These are phyloP conservation scores for Heterohyrax brucei DNA, from an alignment of 2,797 vertebrate species.

Conservation along the genomic window DNA sequence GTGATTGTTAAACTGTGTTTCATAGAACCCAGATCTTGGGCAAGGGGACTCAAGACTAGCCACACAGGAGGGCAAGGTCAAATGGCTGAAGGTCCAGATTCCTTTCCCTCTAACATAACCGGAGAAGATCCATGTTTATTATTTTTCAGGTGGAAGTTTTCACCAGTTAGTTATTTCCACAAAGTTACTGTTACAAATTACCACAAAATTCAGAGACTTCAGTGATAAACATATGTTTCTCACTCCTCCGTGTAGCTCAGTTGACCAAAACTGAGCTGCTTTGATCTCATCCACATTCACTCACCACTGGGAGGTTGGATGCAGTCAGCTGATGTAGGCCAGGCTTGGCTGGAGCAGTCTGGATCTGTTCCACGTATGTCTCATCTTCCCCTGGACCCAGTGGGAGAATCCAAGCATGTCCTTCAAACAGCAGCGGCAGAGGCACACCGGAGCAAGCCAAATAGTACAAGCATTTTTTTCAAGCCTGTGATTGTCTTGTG, in stretches of 20 bases:
- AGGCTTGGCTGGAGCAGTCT: neutral
- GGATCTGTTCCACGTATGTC: neutral
- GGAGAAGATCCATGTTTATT: neutral
- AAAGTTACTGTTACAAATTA: neutral
- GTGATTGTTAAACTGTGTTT: neutral
- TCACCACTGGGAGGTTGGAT: fast-evolving
- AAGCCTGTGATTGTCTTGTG: neutral
- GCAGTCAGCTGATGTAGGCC: neutral
- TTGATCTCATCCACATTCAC: no score
- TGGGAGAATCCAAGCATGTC: neutral
- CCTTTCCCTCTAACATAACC: neutral
- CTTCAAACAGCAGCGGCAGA: neutral
- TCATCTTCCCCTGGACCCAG: neutral
- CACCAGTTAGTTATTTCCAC: neutral
- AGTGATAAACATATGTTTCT: neutral
- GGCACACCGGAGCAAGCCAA: neutral
- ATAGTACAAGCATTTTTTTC: neutral
- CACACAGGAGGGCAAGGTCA: neutral
- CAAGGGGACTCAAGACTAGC: neutral
- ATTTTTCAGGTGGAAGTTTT: neutral
- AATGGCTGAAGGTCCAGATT: neutral
- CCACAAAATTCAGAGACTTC: neutral
- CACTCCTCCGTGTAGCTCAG: fast-evolving
- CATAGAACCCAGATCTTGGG: neutral
- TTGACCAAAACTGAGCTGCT: neutral